Evolutionary conservation across 2,113 vertebrate genomes (phyloP), one percentile per base, ranked within the genome.

Genomic region (Thamnaconus septentrionalis): DNA sequence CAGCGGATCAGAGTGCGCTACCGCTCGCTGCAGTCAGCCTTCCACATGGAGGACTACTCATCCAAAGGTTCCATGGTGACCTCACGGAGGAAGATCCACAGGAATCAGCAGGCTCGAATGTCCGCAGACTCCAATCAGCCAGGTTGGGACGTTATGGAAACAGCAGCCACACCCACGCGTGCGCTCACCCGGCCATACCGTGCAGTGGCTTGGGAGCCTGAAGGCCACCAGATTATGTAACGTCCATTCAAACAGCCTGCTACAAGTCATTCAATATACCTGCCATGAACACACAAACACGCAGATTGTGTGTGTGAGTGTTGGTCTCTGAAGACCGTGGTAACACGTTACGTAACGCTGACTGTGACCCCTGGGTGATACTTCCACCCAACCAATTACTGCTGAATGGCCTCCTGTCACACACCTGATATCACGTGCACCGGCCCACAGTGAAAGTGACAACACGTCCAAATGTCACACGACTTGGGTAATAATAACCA

Each of bases 1-100:
- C 12, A 76, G 9, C 44, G 82, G 60, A 41, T 90, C 69, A 6
- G 44, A 41, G 91, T 87, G 0, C 63, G 1, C 0, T 98, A 94
- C 83, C 91, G 94, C 12, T 70, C 43, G 11, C 64, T 84, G 72
- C 96, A 96, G 85, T 80, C 93, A 65, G 56, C 64, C 45, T 92
- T 93, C 56, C 89, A 84, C 48, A 91, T 96, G 75, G 92, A 93
- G 4, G 85, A 84, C 66, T 98, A 94, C 58, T 79, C 88, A 40
- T 97, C 93, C 1, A 81, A 70, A n/a, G 88, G 91, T 52, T 83
- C 93, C 8, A 73, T 75, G 11, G 59, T 92, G 3, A 73, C 71
- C 2, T 61, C 89, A 5, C 1, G 89, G 0, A 90, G 70, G 64
- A 95, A 93, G 66, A 5, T 7, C 12, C 93, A 94, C 41, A 84